Conservation (phyloP, 1,140 invertebrate species). For the Caenorhabditis latens region DNA sequence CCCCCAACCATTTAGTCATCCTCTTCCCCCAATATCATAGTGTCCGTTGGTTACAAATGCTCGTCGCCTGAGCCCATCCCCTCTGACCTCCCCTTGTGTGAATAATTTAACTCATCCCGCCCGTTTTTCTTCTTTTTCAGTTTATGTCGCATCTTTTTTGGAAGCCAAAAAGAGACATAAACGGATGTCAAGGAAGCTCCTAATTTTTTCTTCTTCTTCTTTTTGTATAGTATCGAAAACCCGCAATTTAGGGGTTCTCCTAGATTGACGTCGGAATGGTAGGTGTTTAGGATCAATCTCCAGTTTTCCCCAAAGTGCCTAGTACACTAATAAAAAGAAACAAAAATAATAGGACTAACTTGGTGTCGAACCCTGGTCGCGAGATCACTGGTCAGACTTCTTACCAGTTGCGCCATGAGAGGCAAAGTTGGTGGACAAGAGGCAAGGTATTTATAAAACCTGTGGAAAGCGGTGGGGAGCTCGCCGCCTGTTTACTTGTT, state of each 20-base stretch:
- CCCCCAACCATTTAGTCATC: conserved; percentile 11
- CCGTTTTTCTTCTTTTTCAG: background rate
- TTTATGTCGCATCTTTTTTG: conserved; percentile 35
- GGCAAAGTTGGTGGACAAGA: too few relatives aligned
- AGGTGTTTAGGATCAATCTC: background rate
- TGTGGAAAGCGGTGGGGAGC: too few relatives aligned
- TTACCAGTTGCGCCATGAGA: too few relatives aligned
- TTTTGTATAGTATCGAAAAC: conserved; percentile 40
- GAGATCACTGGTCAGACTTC: too few relatives aligned
- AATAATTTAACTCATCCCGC: conserved; percentile 40
- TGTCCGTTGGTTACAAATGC: conserved; percentile 53
- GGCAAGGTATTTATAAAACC: too few relatives aligned
- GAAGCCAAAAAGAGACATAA: background rate
- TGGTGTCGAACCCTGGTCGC: too few relatives aligned
- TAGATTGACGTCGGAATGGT: conserved; percentile 25
- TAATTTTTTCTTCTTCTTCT: background rate
- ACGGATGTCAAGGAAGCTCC: background rate
- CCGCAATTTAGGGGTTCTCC: conserved; percentile 9
- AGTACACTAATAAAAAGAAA: too few relatives aligned
- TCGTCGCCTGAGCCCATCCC: conserved; percentile 29
- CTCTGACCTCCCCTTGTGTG: background rate
- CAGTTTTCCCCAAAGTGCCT: background rate
- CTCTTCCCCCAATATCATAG: conserved; percentile 27
- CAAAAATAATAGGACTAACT: too few relatives aligned
- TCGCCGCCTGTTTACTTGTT: too few relatives aligned